phyloP scores from a whole-genome alignment of 2,797 vertebrate genomes.

The Podarcis lilfordi region DNA sequence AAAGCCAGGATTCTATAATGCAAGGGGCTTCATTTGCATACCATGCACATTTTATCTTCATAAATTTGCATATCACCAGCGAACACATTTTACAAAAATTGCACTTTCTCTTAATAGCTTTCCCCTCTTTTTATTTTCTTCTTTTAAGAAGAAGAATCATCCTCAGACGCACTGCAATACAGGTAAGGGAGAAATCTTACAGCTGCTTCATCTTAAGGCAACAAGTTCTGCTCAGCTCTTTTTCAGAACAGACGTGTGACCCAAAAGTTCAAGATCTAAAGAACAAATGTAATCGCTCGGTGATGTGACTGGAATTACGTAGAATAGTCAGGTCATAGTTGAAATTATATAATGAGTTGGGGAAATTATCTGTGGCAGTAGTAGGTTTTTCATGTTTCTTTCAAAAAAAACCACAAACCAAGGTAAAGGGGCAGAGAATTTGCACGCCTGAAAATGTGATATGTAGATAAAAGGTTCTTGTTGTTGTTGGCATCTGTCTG shows the following conservation, averaged over 20 bases:
- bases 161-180: not conserved
- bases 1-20: conserved; percentile 3
- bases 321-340: not conserved
- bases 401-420: no score
- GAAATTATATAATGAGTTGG: not conserved
- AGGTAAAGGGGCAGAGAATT: no score
- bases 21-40: conserved; percentile 1
- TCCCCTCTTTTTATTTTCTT: not conserved
- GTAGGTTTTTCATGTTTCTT: no score
- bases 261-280: not conserved
- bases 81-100: conserved; percentile 33
- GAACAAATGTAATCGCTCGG: not conserved
- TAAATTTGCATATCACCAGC: conserved; percentile 42
- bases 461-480: no score
- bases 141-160: not conserved
- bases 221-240: not conserved
- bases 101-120: conserved; percentile 10
- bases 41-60: conserved; percentile 35
- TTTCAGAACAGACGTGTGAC: not conserved
- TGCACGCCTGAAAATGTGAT: no score
- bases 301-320: not conserved
- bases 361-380: no score
- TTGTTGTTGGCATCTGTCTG: no score
- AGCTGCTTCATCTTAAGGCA: not conserved
- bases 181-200: not conserved